These are phyloP conservation scores for Pampus argenteus DNA, from an alignment of 2,797 vertebrate species.

Conservation along the genomic window DNA sequence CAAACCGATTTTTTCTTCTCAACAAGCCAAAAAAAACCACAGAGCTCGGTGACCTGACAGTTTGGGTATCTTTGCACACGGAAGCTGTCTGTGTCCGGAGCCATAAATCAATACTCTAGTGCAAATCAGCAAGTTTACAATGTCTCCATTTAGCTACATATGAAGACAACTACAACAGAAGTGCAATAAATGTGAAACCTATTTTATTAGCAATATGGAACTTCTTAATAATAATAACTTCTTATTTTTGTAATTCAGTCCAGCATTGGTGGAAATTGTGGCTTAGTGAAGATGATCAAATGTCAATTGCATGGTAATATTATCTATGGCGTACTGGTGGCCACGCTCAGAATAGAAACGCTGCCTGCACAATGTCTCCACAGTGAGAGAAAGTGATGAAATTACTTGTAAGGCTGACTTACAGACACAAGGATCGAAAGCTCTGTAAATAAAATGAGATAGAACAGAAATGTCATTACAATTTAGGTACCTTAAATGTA, in stretches of 20 bases:
- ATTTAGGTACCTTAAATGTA: conserved; percentile 10
- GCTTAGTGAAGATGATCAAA: conserved; percentile 25
- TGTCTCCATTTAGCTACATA: background rate
- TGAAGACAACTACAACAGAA: background rate
- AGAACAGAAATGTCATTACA: conserved; percentile 8
- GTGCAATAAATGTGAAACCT: background rate
- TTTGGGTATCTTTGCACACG: background rate
- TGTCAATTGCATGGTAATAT: conserved; percentile 17
- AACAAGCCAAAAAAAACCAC: conserved; percentile 7
- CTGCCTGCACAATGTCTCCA: conserved; percentile 23
- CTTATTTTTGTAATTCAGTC: background rate
- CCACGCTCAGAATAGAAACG: conserved; percentile 45
- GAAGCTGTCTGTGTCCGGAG: background rate
- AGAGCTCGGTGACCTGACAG: background rate
- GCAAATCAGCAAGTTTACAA: background rate
- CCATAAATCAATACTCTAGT: background rate
- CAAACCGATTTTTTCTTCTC: background rate
- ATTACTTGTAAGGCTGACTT: conserved; percentile 6
- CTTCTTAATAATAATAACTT: conserved; percentile 4
- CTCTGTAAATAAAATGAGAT: background rate
- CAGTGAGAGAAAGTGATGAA: conserved; percentile 14
- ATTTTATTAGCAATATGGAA: background rate
- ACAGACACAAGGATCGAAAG: background rate
- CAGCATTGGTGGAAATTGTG: background rate
- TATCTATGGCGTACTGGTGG: background rate